phyloP scores from a whole-genome alignment of 2,888 invertebrate species.

The Oscheius sp. region DNA sequence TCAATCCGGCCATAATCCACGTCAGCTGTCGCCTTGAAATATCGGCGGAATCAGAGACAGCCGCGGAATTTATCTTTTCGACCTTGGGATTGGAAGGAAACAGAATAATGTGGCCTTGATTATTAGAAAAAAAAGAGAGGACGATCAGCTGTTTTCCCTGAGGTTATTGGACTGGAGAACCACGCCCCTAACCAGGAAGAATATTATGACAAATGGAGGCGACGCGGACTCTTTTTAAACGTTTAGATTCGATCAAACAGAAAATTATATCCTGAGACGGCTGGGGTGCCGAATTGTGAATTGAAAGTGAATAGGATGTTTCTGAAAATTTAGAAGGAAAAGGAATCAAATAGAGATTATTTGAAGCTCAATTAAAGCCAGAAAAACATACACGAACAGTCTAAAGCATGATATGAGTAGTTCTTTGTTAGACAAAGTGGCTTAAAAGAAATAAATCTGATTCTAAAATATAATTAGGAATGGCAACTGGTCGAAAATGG shows the following conservation, averaged over 20 bases:
- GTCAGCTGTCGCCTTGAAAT: constrained; percentile 10
- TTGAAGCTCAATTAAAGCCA: background rate
- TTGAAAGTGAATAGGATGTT: background rate
- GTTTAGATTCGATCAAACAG: background rate
- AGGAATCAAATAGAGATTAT: background rate
- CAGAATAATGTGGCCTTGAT: background rate
- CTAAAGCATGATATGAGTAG: too few relatives aligned
- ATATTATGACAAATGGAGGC: background rate
- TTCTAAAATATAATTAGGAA: background rate
- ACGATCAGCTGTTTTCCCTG: background rate
- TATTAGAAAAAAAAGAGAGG: background rate
- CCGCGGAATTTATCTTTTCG: constrained; percentile 6
- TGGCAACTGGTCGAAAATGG: constrained; percentile 8
- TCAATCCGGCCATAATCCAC: constrained; percentile 4
- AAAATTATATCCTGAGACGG: background rate
- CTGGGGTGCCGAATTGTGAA: background rate
- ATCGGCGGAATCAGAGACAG: constrained; percentile 14
- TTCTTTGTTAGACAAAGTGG: too few relatives aligned
- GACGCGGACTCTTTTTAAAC: too few relatives aligned
- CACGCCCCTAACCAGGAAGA: background rate
- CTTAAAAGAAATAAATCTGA: background rate
- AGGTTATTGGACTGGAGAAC: background rate
- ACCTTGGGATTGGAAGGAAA: background rate
- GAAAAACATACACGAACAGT: too few relatives aligned
- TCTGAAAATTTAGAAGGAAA: background rate